A percentile compares a stretch with the other conserved stretches of the same genome.
These are phyloP conservation scores for Numenius arquata DNA, from an alignment of 2,113 vertebrate species.

Conservation along the genomic window DNA sequence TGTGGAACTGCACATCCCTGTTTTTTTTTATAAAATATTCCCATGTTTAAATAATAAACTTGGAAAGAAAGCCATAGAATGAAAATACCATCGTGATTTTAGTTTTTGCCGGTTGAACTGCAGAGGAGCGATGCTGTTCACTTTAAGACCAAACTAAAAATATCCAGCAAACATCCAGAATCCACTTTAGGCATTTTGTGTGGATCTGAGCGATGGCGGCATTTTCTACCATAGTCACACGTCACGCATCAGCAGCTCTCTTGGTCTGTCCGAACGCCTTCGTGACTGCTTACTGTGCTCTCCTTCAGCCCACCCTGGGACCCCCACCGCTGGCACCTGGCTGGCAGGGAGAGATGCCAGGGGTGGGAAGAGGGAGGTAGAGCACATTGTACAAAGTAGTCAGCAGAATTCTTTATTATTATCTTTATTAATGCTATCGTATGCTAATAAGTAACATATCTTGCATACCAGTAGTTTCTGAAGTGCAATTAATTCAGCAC, in stretches of 20 bases:
- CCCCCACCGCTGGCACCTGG: background rate
- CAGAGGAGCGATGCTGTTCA: background rate
- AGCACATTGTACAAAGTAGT: background rate
- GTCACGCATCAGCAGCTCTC: background rate
- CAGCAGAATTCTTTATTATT: background rate
- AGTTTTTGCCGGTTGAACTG: background rate
- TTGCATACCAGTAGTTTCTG: background rate
- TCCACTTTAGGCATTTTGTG: background rate
- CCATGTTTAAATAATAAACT: background rate
- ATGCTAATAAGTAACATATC: rapidly evolving
- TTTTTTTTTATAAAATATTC: background rate
- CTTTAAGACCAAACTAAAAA: conserved; percentile 20
- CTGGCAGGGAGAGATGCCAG: background rate
- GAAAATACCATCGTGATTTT: background rate
- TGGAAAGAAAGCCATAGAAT: background rate
- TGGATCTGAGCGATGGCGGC: background rate
- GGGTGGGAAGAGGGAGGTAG: background rate
- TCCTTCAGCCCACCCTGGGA: background rate
- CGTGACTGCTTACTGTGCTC: background rate
- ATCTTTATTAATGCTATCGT: too few relatives aligned
- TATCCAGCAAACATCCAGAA: background rate
- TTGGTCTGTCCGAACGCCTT: background rate
- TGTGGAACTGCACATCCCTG: background rate
- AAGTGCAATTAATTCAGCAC: background rate
- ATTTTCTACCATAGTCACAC: background rate